Evolutionary conservation across 2,797 vertebrate genomes (phyloP).

Genomic region (Semotilus atromaculatus): DNA sequence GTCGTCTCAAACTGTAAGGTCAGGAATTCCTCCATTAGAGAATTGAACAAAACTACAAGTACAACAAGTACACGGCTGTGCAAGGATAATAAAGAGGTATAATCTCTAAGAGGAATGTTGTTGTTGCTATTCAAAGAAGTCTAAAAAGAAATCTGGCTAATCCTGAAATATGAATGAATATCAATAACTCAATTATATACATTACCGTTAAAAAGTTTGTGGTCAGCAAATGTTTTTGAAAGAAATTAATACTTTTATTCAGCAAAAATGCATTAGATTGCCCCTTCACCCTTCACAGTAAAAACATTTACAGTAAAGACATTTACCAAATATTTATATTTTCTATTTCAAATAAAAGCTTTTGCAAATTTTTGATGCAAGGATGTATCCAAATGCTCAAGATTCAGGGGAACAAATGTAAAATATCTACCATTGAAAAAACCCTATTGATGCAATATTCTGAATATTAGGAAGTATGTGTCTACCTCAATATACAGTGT

Average conservation of each 20-base stretch:
- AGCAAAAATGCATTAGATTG: background rate
- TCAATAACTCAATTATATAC: background rate
- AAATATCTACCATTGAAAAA: background rate
- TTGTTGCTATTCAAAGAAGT: background rate
- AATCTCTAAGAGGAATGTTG: background rate
- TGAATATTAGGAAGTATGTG: background rate
- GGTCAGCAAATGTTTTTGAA: background rate
- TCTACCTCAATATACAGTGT: background rate
- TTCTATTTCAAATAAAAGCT: background rate
- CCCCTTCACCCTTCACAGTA: background rate
- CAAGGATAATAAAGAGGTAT: background rate
- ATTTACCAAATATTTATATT: background rate
- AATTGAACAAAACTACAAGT: constrained; percentile 25
- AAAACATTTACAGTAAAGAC: background rate
- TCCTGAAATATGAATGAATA: background rate
- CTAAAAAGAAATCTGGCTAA: background rate
- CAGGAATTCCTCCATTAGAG: constrained; percentile 35
- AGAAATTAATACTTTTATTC: background rate
- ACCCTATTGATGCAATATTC: background rate
- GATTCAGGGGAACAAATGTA: background rate
- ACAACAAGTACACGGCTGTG: constrained; percentile 1
- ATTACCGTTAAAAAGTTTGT: background rate
- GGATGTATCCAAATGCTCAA: background rate
- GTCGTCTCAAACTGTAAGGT: constrained; percentile 36
- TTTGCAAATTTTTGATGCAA: background rate